A percentile compares a stretch with the other conserved stretches of the same genome.
Conservation (phyloP, 2,888 invertebrate species). For the Synanthedon andrenaeformis region DNA sequence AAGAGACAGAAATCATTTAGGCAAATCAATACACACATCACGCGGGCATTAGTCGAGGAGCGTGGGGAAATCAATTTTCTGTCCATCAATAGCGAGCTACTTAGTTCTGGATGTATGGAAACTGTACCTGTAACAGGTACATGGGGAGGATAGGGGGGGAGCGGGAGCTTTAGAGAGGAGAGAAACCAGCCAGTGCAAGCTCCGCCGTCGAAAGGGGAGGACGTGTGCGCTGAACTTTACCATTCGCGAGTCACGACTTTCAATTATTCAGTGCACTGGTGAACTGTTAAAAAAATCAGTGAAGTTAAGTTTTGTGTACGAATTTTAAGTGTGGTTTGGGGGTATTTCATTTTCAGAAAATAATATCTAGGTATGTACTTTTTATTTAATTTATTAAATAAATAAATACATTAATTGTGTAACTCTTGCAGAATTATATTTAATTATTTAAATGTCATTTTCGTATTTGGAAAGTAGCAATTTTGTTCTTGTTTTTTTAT, state of each 20-base stretch:
- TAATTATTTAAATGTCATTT: too few relatives aligned
- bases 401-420: too few relatives aligned
- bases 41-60: conserved; percentile 3
- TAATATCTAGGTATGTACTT: not conserved
- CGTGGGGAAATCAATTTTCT: conserved; percentile 53
- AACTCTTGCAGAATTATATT: too few relatives aligned
- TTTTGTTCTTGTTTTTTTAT: too few relatives aligned
- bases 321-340: not conserved
- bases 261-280: not conserved
- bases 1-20: not conserved
- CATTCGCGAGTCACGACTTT: conserved; percentile 19
- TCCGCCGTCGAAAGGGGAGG: conserved; percentile 32
- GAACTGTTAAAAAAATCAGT: conserved; percentile 2
- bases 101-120: conserved; percentile 45
- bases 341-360: not conserved
- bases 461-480: too few relatives aligned
- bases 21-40: not conserved
- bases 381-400: not conserved
- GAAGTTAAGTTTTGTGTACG: not conserved
- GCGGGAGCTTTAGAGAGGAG: conserved; percentile 25
- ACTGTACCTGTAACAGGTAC: conserved; percentile 61
- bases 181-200: conserved; percentile 37
- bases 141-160: conserved; percentile 31
- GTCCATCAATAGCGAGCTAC: conserved; percentile 63
- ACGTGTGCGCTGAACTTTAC: conserved; percentile 29